Evolutionary conservation across 2,797 vertebrate species (phyloP), one percentile per base, ranked within the genome.

Genomic region (Sebastes minor): DNA sequence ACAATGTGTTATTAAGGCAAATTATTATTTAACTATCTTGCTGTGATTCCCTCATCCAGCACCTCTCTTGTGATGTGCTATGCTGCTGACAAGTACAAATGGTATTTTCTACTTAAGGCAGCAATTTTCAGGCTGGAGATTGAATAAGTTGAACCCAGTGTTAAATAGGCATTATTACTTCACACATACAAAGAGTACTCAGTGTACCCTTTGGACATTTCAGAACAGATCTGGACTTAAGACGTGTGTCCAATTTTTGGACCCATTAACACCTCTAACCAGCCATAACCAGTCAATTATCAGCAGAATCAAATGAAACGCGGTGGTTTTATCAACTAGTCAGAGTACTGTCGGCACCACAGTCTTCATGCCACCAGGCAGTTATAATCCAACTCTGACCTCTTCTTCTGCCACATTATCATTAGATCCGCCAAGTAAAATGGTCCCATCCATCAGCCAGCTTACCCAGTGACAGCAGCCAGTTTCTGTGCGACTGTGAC

Each of bases 401-500:
- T 62, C 63, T 28, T 84, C 66, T 49, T 49, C 16, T 75, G 46
- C 66, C 65, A 82, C 66, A 80, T 84, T 81, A 88, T 83, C 85
- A 82, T 84, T 78, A 88, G 76, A 88, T 81, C 85, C 59, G 20
- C 61, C 77, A 68, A 38, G 78, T 55, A 84, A 84, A 92, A 71
- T 82, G 76, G 55, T 78, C 53, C 77, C 86, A 91, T 95, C 86
- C 71, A 91, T 94, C 92, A 93, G 84, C 16, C 56, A 53, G 78
- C 62, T 78, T 35, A 63, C 65, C 30, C 83, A 42, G 33, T 81
- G 83, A 79, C 86, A 90, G 85, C 66, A 76, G 74, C 74, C 81
- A 71, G 85, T 76, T 83, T 81, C 70, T 72, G 81, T 55, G 60
- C 18, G n/a, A 78, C 52, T 88, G 71, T 69, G 85, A 87, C 78